Evolutionary conservation across 2,888 invertebrate genomes (phyloP).

Genomic region (Myopa tessellatipennis): DNA sequence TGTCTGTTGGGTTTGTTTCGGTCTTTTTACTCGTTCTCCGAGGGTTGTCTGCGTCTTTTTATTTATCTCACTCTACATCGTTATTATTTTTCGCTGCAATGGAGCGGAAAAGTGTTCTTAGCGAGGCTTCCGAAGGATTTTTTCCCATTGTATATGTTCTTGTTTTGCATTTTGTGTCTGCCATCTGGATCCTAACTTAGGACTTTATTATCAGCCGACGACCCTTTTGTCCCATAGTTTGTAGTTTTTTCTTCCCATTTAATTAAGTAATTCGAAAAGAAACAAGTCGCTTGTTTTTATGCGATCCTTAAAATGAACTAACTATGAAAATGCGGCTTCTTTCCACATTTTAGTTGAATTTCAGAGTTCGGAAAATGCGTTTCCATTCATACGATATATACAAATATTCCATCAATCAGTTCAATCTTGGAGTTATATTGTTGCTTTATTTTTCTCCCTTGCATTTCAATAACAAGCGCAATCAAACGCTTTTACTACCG

Average conservation of each 20-base stretch:
- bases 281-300: background rate
- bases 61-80: background rate
- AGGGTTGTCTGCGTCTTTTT: background rate
- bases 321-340: background rate
- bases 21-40: background rate
- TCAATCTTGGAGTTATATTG: too few relatives aligned
- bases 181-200: background rate
- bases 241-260: background rate
- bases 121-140: background rate
- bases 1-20: constrained; percentile 26
- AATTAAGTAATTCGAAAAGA: background rate
- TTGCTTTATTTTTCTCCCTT: too few relatives aligned
- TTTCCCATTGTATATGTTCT: background rate
- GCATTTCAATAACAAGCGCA: background rate
- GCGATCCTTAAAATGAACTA: background rate
- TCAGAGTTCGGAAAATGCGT: too few relatives aligned
- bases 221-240: background rate
- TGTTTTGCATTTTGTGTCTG: background rate
- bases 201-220: constrained; percentile 4
- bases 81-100: constrained; percentile 43
- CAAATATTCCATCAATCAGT: too few relatives aligned
- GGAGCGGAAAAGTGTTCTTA: constrained; percentile 41
- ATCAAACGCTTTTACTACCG: background rate
- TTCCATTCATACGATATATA: too few relatives aligned
- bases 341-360: background rate